A percentile compares a stretch with the other conserved stretches of the same genome.
These are phyloP conservation scores for Tribolium castaneum DNA, from an alignment of 1,140 invertebrate genomes.

Conservation along the genomic window DNA sequence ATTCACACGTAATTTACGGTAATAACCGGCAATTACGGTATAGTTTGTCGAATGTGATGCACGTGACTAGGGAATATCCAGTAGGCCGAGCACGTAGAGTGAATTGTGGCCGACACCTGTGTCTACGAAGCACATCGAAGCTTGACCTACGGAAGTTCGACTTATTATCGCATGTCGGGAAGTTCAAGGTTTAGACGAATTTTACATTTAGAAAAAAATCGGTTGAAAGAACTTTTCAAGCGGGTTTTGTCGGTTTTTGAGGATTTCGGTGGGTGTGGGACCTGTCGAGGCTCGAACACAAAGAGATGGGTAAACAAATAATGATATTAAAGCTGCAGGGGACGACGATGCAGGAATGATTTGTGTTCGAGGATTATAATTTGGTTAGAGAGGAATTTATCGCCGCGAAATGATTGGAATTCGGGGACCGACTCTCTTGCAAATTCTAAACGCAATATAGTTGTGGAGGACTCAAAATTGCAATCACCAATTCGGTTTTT, in stretches of 20 bases:
- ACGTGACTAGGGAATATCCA: conserved; percentile 26
- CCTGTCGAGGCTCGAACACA: no score
- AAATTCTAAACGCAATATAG: no score
- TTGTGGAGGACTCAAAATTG: no score
- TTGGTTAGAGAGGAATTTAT: neutral
- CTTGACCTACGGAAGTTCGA: conserved; percentile 15
- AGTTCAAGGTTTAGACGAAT: conserved; percentile 2
- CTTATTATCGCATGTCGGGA: neutral
- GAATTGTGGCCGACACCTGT: conserved; percentile 14
- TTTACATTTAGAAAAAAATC: neutral
- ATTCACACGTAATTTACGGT: conserved; percentile 22
- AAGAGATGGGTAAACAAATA: neutral
- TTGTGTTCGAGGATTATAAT: neutral
- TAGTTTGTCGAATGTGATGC: conserved; percentile 4
- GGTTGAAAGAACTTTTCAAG: neutral
- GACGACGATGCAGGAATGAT: neutral
- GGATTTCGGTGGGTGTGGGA: neutral
- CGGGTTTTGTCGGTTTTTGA: neutral
- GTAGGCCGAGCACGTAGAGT: conserved; percentile 20
- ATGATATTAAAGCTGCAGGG: neutral
- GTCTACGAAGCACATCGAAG: neutral
- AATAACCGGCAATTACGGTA: conserved; percentile 9
- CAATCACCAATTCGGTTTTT: no score
- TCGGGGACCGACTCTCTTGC: no score
- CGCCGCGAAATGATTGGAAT: neutral